phyloP scores from a whole-genome alignment of 1,140 invertebrate genomes.

The Neodiprion lecontei region DNA sequence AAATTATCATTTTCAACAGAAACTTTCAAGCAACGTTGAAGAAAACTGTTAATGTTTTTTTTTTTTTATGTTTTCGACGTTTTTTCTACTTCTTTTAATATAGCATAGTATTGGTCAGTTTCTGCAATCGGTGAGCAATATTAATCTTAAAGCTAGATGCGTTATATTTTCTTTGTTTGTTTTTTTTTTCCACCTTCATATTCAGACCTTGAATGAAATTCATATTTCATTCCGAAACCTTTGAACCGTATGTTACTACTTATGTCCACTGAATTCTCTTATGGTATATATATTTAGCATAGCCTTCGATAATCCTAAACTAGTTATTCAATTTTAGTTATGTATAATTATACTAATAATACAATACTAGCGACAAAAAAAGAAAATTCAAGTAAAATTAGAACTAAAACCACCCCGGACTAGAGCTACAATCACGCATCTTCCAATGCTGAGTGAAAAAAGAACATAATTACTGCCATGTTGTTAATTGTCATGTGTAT shows the following conservation, averaged over 20 bases:
- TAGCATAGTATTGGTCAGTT: background rate
- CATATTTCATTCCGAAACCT: background rate
- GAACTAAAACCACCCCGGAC: conserved; percentile 40
- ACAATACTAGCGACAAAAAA: conserved; percentile 19
- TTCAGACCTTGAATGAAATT: conserved; percentile 10
- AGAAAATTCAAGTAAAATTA: conserved; percentile 22
- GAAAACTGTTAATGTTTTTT: conserved; percentile 18
- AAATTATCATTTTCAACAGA: too few relatives aligned
- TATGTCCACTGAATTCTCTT: background rate
- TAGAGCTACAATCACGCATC: conserved; percentile 52
- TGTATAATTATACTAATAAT: conserved; percentile 24
- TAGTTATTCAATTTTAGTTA: conserved; percentile 22
- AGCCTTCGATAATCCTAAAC: background rate
- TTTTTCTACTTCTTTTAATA: conserved; percentile 10
- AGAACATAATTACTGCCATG: background rate
- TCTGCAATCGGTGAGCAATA: background rate
- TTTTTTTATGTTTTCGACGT: conserved; percentile 15
- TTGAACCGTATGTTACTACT: background rate
- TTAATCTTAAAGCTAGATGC: background rate
- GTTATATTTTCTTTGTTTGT: conserved; percentile 14
- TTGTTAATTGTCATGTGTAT: conserved; percentile 1
- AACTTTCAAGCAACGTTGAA: background rate
- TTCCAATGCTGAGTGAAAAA: conserved; percentile 10
- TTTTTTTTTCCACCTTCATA: conserved; percentile 21
- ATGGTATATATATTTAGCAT: background rate